Base-by-base conservation (phyloP, 2,888 invertebrate genomes). In the Spilarctia lutea region DNA sequence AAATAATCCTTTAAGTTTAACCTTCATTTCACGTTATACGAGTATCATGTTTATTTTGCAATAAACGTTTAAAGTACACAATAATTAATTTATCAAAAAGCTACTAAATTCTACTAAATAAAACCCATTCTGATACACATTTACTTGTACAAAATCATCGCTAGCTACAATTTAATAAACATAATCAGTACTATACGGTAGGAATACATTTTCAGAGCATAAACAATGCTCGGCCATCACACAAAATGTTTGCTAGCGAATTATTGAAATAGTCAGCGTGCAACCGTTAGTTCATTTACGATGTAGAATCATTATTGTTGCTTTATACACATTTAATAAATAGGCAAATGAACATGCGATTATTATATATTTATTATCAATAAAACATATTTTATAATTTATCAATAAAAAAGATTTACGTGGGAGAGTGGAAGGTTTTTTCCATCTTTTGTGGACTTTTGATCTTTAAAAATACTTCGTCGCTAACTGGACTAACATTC, bases 181-280 rank as follows among this genome's bases (percentile, higher is more conserved):
- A 73, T 72, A 75, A 78, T 80, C 76, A 80, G 73, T 71, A 56
- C 48, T 72, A 76, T 71, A 78, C 80, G 80, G 75, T 82, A 56
- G 74, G 81, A 82, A 87, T 87, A 85, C 80, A 86, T 86, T 83
- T 85, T 77, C 85, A 72, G 78, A 67, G 82, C 77, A 78, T 82
- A 81, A 84, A 83, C 83, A 81, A 70, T 42, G 72, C 70, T 74
- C 69, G 76, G 67, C 70, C 76, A 77, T 84, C 82, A 82, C 74
- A 73, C 79, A 83, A 83, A 88, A 89, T 88, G 89, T 90, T 88
- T 88, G 85, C 81, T 71, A 72, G 76, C 80, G 86, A 90, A 89
- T 90, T 87, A 90, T 90, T 90, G 87, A 90, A 89, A 86, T 76
- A 79, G 73, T 72, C 69, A 86, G 87, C 87, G 87, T 30, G 30